Evolutionary conservation across 2,888 invertebrate species (phyloP), one percentile per base, ranked within the genome.

Genomic region (Leucania comma): DNA sequence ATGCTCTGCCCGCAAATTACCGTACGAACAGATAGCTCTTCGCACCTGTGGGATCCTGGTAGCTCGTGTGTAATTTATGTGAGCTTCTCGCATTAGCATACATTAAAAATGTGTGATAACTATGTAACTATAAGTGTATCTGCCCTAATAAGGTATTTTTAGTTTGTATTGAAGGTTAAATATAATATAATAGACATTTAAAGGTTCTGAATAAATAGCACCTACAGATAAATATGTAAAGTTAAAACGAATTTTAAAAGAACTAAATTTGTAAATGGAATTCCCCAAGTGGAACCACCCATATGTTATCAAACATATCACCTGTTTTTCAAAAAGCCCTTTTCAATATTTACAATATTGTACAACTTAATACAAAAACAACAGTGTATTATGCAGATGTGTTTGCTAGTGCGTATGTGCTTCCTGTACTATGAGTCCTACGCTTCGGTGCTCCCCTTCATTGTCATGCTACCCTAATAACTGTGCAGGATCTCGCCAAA

Each of bases 1-100:
- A 78, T 79, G 75, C 24, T 61, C 72, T 73, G 72, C 76, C 82
- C 83, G 78, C 88, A 75, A 82, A 75, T 74, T 82, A 81, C 81
- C 71, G 83, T 83, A 58, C 57, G 61, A 56, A 56, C 35, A 67
- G 75, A 78, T 70, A 69, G 71, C 53, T 67, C 71, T 72, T 70
- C 29, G 63, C 70, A 75, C 77, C 77, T 73, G 75, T 83, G 83
- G 67, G 80, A 81, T 60, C 81, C 81, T 74, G 65, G 69, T 69
- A 69, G 14, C 62, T 24, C 17, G 48, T n/a, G 51, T n/a, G 12
- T 50, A 51, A 59, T 14, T 12, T 46, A 14, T 66, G 58, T 54
- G 46, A 48, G 48, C 38, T 38, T 17, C 20, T 20, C 17, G 42
- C 17, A 67, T 67, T 74, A 66, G 17, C 32, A 67, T 67, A 35